Percentiles rank a stretch among this genome's conserved stretches.
Evolutionary conservation across 2,113 vertebrate species (phyloP).

Genomic region (Pyxicephalus adspersus): DNA sequence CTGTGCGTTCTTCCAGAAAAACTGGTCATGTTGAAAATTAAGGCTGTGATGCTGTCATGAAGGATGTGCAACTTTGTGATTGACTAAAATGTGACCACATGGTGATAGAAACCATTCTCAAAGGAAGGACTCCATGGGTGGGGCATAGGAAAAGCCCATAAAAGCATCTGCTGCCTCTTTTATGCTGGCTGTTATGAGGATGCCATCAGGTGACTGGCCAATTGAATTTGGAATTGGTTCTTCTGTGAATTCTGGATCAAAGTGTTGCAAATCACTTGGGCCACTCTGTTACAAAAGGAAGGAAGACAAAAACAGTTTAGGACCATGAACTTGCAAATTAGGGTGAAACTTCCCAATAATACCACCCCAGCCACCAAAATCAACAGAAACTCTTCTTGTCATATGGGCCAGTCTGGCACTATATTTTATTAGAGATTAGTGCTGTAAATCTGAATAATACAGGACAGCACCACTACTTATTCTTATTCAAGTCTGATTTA

Average conservation of each 20-base stretch:
- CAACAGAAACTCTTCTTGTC: too few species aligned
- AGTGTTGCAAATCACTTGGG: constrained; percentile 93
- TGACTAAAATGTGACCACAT: constrained; percentile 59
- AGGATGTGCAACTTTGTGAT: constrained; percentile 88
- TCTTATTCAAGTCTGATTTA: too few species aligned
- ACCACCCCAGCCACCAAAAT: not conserved
- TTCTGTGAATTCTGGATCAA: constrained; percentile 97
- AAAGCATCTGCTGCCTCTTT: constrained; percentile 94
- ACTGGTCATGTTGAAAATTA: constrained; percentile 71
- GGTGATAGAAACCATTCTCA: constrained; percentile 61
- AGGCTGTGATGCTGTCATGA: constrained; percentile 84
- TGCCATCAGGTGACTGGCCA: constrained; percentile 89
- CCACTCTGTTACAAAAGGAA: constrained; percentile 78
- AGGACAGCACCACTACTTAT: too few species aligned
- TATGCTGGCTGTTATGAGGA: constrained; percentile 89
- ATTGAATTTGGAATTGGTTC: constrained; percentile 96
- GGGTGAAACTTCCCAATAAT: not conserved
- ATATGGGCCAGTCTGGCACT: too few species aligned
- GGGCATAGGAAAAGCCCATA: constrained; percentile 96
- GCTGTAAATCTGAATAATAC: too few species aligned
- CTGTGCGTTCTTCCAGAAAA: constrained; percentile 73
- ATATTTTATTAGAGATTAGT: too few species aligned
- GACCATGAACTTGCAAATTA: not conserved
- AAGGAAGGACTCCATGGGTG: constrained; percentile 94
- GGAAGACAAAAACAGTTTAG: constrained; percentile 11